Evolutionary conservation across 2,888 invertebrate genomes (phyloP).

Genomic region (Phoronis australis): DNA sequence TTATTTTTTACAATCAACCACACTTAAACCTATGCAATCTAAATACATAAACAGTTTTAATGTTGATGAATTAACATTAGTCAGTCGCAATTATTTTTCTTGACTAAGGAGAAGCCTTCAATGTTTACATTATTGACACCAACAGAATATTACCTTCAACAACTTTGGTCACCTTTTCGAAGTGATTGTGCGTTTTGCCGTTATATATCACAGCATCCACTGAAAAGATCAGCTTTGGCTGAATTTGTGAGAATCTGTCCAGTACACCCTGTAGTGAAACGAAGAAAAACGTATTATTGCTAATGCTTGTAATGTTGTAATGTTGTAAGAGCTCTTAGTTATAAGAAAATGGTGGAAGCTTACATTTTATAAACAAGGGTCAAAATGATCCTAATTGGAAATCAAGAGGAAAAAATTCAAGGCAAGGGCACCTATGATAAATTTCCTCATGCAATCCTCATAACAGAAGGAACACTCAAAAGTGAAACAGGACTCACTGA

Average conservation of each 20-base stretch:
- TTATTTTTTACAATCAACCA: background rate
- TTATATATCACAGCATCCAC: slow-evolving; percentile 58
- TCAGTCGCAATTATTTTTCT: no score
- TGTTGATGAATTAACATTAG: background rate
- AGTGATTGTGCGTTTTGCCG: slow-evolving; percentile 55
- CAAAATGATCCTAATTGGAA: background rate
- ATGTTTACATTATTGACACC: no score
- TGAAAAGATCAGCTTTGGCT: slow-evolving; percentile 58
- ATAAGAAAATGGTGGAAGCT: no score
- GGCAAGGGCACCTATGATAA: background rate
- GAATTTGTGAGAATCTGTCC: slow-evolving; percentile 56
- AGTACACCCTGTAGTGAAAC: slow-evolving; percentile 50
- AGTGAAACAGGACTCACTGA: slow-evolving; percentile 41
- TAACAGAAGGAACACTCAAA: background rate
- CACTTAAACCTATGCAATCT: background rate
- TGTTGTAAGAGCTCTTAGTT: no score
- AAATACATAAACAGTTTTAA: background rate
- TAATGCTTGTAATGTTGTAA: no score
- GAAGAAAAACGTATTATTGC: background rate
- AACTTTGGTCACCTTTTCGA: slow-evolving; percentile 55
- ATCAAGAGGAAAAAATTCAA: background rate
- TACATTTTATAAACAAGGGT: background rate
- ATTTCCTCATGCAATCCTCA: background rate
- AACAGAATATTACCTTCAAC: slow-evolving; percentile 37
- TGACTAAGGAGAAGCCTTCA: no score